A percentile compares a stretch with the other conserved stretches of the same genome.
Conservation (phyloP, 2,888 invertebrate genomes). For the Apocheima hispidaria region DNA sequence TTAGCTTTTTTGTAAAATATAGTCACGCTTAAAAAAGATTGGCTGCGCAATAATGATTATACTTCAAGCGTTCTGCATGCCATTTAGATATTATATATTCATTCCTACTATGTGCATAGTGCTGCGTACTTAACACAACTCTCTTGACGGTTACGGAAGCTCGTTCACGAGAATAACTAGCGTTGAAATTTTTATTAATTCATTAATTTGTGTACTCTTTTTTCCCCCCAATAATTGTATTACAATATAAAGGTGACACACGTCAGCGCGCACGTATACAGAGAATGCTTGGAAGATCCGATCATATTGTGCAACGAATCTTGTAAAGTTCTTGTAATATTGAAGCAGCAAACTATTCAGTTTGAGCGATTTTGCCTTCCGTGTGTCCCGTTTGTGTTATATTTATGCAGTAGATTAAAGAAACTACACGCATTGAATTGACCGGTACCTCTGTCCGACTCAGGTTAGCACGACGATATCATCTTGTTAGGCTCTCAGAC, state of each 20-base stretch:
- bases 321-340: constrained; percentile 86
- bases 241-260: constrained; percentile 86
- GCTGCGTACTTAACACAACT: constrained; percentile 82
- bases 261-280: constrained; percentile 74
- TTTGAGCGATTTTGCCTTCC: constrained; percentile 80
- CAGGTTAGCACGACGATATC: constrained; percentile 5
- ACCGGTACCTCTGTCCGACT: constrained; percentile 8
- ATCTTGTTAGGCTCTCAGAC: constrained; percentile 17
- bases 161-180: constrained; percentile 71
- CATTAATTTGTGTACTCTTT: constrained; percentile 55
- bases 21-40: constrained; percentile 86
- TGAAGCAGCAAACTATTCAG: constrained; percentile 82
- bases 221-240: constrained; percentile 45
- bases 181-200: constrained; percentile 64
- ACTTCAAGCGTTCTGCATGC: constrained; percentile 87
- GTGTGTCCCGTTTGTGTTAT: constrained; percentile 80
- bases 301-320: constrained; percentile 87
- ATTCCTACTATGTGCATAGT: constrained; percentile 85
- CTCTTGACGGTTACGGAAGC: constrained; percentile 79
- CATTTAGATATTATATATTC: constrained; percentile 86
- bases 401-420: constrained; percentile 77
- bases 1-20: constrained; percentile 86
- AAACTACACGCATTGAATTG: constrained; percentile 75
- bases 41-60: constrained; percentile 87
- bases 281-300: constrained; percentile 85